These are phyloP conservation scores for Cariama cristata DNA, from an alignment of 2,113 vertebrate genomes.

Conservation along the genomic window DNA sequence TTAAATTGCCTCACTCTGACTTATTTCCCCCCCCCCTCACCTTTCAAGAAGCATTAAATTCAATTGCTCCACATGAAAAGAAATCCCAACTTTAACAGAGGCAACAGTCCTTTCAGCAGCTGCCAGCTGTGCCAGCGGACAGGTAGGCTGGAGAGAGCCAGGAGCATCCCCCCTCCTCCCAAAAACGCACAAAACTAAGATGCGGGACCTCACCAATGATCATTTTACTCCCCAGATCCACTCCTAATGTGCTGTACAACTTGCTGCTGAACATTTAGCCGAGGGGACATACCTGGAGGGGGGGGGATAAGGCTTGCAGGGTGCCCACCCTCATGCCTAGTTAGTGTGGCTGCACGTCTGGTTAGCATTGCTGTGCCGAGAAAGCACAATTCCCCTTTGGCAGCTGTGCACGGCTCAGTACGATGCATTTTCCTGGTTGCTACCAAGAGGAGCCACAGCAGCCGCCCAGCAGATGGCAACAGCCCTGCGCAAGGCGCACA, in stretches of 20 bases:
- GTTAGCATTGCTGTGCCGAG: background rate
- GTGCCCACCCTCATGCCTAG: too few species aligned
- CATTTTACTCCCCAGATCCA: background rate
- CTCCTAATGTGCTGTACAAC: accelerated
- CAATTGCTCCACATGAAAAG: background rate
- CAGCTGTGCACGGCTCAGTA: accelerated
- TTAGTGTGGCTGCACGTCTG: background rate
- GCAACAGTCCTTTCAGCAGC: background rate
- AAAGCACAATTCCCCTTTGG: background rate
- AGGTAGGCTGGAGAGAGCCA: background rate
- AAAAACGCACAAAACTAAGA: background rate
- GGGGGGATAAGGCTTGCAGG: background rate
- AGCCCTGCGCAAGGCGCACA: background rate
- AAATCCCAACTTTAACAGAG: background rate
- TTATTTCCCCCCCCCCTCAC: background rate
- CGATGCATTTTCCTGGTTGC: background rate
- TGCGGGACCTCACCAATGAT: background rate
- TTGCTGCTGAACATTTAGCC: background rate
- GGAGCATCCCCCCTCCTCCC: background rate
- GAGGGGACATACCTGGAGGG: accelerated
- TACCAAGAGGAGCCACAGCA: background rate
- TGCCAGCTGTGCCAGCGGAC: background rate
- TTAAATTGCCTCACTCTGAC: background rate
- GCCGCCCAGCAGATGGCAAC: constrained; percentile 62
- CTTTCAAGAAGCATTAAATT: background rate